Conservation (phyloP, 2,797 vertebrate genomes). For the Sphenopsis melanotis region DNA sequence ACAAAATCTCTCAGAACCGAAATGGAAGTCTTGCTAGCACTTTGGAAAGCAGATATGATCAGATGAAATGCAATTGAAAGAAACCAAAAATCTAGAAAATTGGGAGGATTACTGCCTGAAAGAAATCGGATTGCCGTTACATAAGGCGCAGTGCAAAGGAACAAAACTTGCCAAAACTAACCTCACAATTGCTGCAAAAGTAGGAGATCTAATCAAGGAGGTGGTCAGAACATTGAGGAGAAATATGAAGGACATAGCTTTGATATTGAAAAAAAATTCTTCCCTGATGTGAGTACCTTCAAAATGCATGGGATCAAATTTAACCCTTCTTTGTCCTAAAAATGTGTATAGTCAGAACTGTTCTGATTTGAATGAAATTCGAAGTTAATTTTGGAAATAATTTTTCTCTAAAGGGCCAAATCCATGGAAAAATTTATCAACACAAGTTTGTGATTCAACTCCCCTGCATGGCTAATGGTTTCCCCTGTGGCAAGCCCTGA, state of each 20-base stretch:
- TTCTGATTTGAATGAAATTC: neutral
- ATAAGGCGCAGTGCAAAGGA: neutral
- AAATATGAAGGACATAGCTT: neutral
- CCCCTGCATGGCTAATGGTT: neutral
- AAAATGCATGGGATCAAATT: neutral
- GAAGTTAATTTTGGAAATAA: neutral
- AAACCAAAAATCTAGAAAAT: neutral
- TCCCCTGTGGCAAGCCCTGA: rapidly evolving
- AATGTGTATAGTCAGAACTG: neutral
- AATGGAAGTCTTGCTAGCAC: no score
- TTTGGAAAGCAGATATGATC: no score
- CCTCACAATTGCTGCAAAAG: neutral
- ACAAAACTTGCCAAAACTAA: neutral
- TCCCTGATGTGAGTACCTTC: neutral
- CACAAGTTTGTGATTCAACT: neutral
- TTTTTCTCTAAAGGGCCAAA: neutral
- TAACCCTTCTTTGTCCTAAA: neutral
- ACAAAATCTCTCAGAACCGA: no score
- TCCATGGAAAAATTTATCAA: neutral
- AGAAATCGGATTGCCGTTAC: rapidly evolving
- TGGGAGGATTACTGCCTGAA: neutral
- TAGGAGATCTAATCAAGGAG: neutral
- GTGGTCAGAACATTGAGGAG: neutral
- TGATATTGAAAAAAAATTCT: neutral
- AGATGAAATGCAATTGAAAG: no score